Evolutionary conservation across 1,140 invertebrate genomes (phyloP).

Genomic region (Calliopsis andreniformis): DNA sequence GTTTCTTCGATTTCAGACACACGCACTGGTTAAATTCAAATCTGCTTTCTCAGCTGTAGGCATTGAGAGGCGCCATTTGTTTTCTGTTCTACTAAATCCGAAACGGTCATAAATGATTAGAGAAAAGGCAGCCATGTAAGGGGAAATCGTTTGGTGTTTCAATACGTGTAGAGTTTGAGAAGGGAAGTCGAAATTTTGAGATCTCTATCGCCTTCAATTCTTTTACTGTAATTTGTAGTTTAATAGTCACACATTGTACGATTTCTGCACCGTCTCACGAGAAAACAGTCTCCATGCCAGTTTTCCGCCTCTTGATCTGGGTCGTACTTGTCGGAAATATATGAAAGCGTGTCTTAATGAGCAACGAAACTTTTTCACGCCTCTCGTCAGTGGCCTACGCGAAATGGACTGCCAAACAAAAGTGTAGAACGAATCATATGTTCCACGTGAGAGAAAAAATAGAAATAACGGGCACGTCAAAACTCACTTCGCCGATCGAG

Average conservation of each 20-base stretch:
- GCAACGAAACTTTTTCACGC: not conserved
- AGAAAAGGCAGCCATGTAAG: too few relatives aligned
- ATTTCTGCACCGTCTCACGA: constrained; percentile 16
- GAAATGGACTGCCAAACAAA: not conserved
- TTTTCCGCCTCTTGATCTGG: constrained; percentile 49
- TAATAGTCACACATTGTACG: too few relatives aligned
- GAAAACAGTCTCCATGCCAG: constrained; percentile 22
- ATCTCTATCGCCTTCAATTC: too few relatives aligned
- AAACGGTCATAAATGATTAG: too few relatives aligned
- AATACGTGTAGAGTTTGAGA: too few relatives aligned
- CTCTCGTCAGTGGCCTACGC: not conserved
- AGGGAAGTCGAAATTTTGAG: too few relatives aligned
- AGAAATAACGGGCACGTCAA: too few relatives aligned
- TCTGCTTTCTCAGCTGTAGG: not conserved
- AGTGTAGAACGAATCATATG: too few relatives aligned
- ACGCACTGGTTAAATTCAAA: not conserved
- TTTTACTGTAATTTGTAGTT: too few relatives aligned
- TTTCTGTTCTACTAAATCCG: not conserved
- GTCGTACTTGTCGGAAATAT: constrained; percentile 3
- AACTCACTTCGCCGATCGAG: too few relatives aligned
- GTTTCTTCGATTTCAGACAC: not conserved
- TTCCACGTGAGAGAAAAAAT: too few relatives aligned
- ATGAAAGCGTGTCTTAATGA: constrained; percentile 15
- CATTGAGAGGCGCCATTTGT: not conserved
- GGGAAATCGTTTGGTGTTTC: too few relatives aligned